A percentile compares a stretch with the other conserved stretches of the same genome.
Evolutionary conservation across 2,113 vertebrate species (phyloP).

Genomic region (Vulpes lagopus): DNA sequence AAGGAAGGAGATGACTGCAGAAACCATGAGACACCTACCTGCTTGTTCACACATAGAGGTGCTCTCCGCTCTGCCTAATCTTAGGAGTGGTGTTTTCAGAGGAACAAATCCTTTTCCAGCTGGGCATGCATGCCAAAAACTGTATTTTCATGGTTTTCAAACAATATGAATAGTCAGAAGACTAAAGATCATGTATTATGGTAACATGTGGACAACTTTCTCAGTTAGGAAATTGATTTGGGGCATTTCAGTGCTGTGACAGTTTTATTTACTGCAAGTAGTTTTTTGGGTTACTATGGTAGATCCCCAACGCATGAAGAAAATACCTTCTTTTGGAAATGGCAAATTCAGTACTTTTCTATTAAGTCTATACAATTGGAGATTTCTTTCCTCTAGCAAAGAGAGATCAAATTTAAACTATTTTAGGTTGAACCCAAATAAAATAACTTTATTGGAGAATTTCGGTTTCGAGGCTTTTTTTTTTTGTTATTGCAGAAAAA

Average conservation of each 20-base stretch:
- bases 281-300: slow-evolving; percentile 47
- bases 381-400: slow-evolving; percentile 62
- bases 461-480: slow-evolving; percentile 60
- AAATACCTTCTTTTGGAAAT: slow-evolving; percentile 55
- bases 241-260: slow-evolving; percentile 33
- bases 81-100: neutral
- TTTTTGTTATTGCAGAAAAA: slow-evolving; percentile 49
- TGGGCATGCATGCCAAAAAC: neutral
- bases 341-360: slow-evolving; percentile 55
- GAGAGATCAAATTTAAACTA: slow-evolving; percentile 54
- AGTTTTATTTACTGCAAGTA: slow-evolving; percentile 18
- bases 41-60: neutral
- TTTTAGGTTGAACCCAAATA: slow-evolving; percentile 80
- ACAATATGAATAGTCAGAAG: neutral
- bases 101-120: neutral
- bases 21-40: neutral
- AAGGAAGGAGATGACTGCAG: neutral
- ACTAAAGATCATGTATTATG: neutral
- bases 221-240: slow-evolving; percentile 28
- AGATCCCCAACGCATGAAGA: slow-evolving; percentile 57
- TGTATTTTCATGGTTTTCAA: slow-evolving; percentile 21
- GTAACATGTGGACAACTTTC: neutral
- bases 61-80: neutral
- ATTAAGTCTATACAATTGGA: slow-evolving; percentile 15
- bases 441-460: slow-evolving; percentile 75